Evolutionary conservation across 2,113 vertebrate genomes (phyloP).

Genomic region (Elanus axillaris): DNA sequence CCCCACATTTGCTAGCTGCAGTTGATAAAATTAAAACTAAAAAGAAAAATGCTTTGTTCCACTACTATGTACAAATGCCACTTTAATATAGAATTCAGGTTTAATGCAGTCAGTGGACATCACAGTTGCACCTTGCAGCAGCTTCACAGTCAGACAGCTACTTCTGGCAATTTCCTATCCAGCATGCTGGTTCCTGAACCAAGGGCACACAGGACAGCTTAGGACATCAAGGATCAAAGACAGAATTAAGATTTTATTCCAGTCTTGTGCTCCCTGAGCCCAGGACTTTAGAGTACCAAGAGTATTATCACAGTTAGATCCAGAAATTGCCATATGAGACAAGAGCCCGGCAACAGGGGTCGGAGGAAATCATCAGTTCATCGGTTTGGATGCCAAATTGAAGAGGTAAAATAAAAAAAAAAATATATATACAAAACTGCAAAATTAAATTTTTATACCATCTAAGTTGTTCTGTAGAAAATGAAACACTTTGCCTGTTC

Average conservation of each 20-base stretch:
- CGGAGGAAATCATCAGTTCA: not conserved
- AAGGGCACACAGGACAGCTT: not conserved
- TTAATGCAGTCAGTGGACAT: not conserved
- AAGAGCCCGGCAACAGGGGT: not conserved
- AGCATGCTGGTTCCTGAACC: not conserved
- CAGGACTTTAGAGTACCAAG: not conserved
- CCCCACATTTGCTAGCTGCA: not conserved
- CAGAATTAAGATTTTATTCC: not conserved
- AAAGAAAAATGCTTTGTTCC: not conserved
- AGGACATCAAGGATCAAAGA: not conserved
- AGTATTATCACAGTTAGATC: not conserved
- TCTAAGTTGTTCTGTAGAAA: not conserved
- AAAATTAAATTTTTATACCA: not conserved
- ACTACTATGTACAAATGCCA: not conserved
- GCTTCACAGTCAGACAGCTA: not conserved
- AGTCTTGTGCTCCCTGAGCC: not conserved
- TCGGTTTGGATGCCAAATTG: not conserved
- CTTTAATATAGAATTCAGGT: not conserved
- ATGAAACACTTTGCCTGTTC: not conserved
- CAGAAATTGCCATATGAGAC: not conserved
- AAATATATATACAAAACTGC: not conserved
- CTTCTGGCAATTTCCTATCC: not conserved
- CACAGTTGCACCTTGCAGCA: not conserved
- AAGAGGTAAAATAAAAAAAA: not conserved
- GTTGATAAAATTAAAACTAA: not conserved